Conservation (phyloP, 2,113 vertebrate species). For the Salvelinus alpinus region DNA sequence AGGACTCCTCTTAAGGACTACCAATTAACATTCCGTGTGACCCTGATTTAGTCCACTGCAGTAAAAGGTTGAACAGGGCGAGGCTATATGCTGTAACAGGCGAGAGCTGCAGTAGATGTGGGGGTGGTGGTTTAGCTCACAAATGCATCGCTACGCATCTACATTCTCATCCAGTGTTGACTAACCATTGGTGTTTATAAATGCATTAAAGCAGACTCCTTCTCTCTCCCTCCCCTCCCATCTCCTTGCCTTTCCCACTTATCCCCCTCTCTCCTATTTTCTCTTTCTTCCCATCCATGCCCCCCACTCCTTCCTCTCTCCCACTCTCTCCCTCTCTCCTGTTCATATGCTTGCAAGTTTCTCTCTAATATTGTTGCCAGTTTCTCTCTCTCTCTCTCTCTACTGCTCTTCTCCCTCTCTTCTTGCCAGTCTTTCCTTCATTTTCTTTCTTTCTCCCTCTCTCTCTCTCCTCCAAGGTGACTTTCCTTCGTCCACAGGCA, state of each 20-base stretch:
- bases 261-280: conserved; percentile 15
- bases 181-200: conserved; percentile 10
- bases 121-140: neutral
- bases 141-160: conserved; percentile 9
- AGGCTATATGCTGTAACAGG: neutral
- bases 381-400: neutral
- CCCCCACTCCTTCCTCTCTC: conserved; percentile 24
- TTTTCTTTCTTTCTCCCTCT: neutral
- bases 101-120: neutral
- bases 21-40: too few relatives aligned
- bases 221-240: neutral
- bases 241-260: neutral
- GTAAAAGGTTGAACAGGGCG: too few relatives aligned
- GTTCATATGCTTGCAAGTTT: neutral
- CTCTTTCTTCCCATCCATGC: conserved; percentile 14
- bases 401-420: neutral
- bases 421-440: too few relatives aligned
- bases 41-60: too few relatives aligned
- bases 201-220: neutral
- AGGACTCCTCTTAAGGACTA: too few relatives aligned
- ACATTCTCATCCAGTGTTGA: neutral
- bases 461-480: conserved; percentile 68
- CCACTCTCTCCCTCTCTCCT: conserved; percentile 17
- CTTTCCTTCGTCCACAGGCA: conserved; percentile 70
- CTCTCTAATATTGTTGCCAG: conserved; percentile 20